phyloP scores from a whole-genome alignment of 2,888 invertebrate genomes.

The Ochropacha duplaris region DNA sequence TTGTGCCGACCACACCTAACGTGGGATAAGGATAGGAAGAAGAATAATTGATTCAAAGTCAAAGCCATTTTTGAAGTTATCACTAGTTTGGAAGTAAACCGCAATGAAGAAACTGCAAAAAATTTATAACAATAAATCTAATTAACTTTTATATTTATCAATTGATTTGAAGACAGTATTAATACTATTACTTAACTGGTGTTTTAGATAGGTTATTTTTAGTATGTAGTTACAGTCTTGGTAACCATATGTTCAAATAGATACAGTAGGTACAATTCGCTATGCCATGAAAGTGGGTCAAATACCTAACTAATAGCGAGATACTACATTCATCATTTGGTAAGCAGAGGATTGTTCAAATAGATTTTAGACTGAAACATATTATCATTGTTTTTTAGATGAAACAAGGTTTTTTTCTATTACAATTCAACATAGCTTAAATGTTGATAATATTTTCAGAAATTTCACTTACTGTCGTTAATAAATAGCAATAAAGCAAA shows the following conservation, averaged over 20 bases:
- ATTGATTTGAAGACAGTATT: too few species aligned
- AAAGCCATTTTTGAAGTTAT: too few species aligned
- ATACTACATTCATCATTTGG: slow-evolving; percentile 23
- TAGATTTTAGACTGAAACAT: slow-evolving; percentile 16
- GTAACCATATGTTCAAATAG: background rate
- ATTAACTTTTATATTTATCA: too few species aligned
- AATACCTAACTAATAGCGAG: slow-evolving; percentile 23
- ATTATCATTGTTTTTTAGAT: background rate
- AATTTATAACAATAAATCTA: too few species aligned
- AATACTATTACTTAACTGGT: too few species aligned
- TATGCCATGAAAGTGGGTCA: slow-evolving; percentile 21
- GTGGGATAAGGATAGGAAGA: too few species aligned
- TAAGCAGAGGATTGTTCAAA: slow-evolving; percentile 24
- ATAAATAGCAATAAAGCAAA: background rate
- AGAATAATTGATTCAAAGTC: too few species aligned
- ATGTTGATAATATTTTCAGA: background rate
- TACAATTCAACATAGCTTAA: background rate
- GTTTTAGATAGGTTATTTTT: too few species aligned
- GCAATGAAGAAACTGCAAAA: too few species aligned
- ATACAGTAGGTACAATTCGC: background rate
- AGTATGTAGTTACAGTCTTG: background rate
- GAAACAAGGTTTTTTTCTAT: background rate
- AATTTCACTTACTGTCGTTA: background rate
- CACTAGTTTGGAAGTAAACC: too few species aligned
- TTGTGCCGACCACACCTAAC: too few species aligned